Evolutionary conservation across 2,797 vertebrate species (phyloP).

Genomic region (Chaunax sp.): DNA sequence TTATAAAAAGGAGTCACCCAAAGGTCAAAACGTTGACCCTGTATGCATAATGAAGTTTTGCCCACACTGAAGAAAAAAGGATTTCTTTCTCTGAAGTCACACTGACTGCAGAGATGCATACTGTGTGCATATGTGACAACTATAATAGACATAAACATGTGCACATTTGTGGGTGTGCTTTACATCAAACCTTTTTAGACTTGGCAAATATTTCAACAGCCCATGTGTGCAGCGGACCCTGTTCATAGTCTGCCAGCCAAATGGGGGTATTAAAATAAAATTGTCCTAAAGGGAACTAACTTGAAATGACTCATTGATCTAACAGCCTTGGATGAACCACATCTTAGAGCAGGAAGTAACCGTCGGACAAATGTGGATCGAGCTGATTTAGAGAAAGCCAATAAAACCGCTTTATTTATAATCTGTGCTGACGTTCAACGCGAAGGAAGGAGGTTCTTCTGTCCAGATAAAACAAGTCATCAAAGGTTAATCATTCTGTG

Average conservation of each 20-base stretch:
- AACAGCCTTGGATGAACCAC: conserved; percentile 54
- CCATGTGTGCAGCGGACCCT: conserved; percentile 48
- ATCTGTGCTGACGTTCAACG: conserved; percentile 11
- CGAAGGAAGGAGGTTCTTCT: conserved; percentile 19
- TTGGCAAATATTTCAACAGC: conserved; percentile 26
- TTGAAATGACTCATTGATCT: conserved; percentile 51
- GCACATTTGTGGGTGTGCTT: conserved; percentile 42
- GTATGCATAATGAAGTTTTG: conserved; percentile 14
- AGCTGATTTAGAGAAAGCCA: conserved; percentile 59
- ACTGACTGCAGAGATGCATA: conserved; percentile 30
- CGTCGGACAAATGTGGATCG: conserved; percentile 55
- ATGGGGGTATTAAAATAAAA: conserved; percentile 49
- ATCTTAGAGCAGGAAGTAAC: conserved; percentile 59
- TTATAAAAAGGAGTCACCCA: conserved; percentile 30
- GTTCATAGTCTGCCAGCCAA: conserved; percentile 41
- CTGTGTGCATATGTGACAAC: conserved; percentile 47
- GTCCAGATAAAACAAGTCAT: conserved; percentile 45
- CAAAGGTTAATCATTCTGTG: conserved; percentile 67
- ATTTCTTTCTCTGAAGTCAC: conserved; percentile 5
- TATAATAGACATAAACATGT: conserved; percentile 48
- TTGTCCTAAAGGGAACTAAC: conserved; percentile 44
- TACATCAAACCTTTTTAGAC: conserved; percentile 39
- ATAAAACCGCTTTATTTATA: conserved; percentile 60
- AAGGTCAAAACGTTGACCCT: conserved; percentile 48
- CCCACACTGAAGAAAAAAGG: conserved; percentile 2